Evolutionary conservation across 1,140 invertebrate genomes (phyloP).

Genomic region (Colletes latitarsis): DNA sequence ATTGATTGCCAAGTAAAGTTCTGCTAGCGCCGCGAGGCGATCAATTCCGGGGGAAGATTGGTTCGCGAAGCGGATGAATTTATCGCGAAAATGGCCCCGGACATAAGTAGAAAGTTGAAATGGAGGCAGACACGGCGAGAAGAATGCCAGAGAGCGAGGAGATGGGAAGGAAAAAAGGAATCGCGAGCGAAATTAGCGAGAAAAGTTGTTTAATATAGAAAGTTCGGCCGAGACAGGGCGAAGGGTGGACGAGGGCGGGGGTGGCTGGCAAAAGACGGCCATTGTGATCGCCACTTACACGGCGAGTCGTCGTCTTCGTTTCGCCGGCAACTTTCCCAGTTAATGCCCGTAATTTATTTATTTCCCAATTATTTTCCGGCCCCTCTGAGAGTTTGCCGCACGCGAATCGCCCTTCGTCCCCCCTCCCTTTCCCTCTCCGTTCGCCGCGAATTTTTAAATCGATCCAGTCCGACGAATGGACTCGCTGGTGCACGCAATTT

Average conservation of each 20-base stretch:
- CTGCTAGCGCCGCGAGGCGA: not conserved
- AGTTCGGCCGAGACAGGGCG: slow-evolving; percentile 54
- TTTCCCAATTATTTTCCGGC: slow-evolving; percentile 66
- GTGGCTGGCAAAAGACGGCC: slow-evolving; percentile 40
- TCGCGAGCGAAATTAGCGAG: slow-evolving; percentile 65
- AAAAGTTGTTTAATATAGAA: slow-evolving; percentile 74
- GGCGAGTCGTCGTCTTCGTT: slow-evolving; percentile 8
- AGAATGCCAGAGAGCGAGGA: not conserved
- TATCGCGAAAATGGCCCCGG: not conserved
- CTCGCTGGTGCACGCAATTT: slow-evolving; percentile 26
- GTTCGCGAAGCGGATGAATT: not conserved
- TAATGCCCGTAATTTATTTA: slow-evolving; percentile 73
- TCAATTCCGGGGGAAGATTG: not conserved
- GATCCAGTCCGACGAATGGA: slow-evolving; percentile 20
- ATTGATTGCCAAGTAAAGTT: too few relatives aligned
- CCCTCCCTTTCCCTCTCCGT: too few relatives aligned
- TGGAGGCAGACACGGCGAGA: not conserved
- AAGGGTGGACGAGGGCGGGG: too few relatives aligned
- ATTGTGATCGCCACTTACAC: slow-evolving; percentile 66
- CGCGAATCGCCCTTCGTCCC: slow-evolving; percentile 12
- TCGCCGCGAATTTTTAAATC: slow-evolving; percentile 30
- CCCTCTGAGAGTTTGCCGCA: not conserved
- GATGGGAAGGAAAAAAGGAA: slow-evolving; percentile 11
- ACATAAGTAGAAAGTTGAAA: not conserved
- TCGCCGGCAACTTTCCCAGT: slow-evolving; percentile 63